These are phyloP conservation scores for Drosophila mettleri DNA, from an alignment of 2,888 invertebrate species.

Conservation along the genomic window DNA sequence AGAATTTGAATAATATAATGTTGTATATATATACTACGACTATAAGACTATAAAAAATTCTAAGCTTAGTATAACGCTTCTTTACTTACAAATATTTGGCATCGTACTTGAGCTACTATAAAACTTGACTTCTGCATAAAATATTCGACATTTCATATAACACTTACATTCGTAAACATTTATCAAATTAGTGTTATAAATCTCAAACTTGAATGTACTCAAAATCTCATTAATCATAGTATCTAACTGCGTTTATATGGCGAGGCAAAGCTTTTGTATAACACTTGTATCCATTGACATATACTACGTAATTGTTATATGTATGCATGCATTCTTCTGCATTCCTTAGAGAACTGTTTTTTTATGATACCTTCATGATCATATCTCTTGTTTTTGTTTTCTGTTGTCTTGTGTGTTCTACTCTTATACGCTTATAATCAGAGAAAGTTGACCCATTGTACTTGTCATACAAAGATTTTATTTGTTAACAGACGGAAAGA, in stretches of 20 bases:
- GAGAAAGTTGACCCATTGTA: conserved; percentile 41
- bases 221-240: background rate
- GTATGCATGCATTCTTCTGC: background rate
- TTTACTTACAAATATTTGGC: too few relatives aligned
- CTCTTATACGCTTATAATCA: background rate
- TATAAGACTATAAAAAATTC: too few relatives aligned
- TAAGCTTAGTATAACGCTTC: background rate
- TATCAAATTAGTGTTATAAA: too few relatives aligned
- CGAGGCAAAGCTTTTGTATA: background rate
- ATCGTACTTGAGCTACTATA: background rate
- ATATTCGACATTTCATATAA: background rate
- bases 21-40: too few relatives aligned
- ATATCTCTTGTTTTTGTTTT: background rate
- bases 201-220: too few relatives aligned
- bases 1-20: too few relatives aligned
- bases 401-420: conserved; percentile 3
- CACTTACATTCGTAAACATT: background rate
- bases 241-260: background rate
- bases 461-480: conserved; percentile 9
- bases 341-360: background rate
- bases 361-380: background rate
- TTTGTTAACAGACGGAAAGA: conserved; percentile 37
- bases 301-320: background rate
- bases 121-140: background rate
- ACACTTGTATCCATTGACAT: background rate